Conservation (phyloP, 2,113 vertebrate genomes). For the Vulpes vulpes region DNA sequence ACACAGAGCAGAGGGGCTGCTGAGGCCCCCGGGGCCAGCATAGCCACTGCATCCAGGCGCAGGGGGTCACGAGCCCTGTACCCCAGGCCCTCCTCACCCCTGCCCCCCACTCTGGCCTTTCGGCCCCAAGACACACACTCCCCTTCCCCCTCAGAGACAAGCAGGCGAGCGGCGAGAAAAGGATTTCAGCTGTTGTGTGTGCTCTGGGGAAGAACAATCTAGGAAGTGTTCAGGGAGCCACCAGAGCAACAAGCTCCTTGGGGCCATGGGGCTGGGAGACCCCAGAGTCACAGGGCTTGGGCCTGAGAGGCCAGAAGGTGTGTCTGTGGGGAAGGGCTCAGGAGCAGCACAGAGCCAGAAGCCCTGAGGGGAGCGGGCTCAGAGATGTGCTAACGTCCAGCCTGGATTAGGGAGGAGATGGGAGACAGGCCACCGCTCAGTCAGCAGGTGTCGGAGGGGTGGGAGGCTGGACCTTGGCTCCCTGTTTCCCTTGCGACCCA, state of each 20-base stretch:
- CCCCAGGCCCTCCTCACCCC: background rate
- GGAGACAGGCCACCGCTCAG: background rate
- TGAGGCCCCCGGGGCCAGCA: background rate
- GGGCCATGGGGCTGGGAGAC: background rate
- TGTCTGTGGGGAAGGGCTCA: background rate
- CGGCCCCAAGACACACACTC: background rate
- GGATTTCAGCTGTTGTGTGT: rapidly evolving
- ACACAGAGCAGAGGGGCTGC: rapidly evolving
- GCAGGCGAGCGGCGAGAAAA: rapidly evolving
- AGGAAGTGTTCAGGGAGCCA: background rate
- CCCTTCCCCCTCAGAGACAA: no score
- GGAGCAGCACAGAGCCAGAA: rapidly evolving
- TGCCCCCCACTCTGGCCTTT: no score
- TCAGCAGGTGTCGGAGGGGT: background rate
- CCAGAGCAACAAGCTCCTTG: no score
- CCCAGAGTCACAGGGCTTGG: background rate
- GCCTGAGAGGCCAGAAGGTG: no score
- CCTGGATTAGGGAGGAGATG: background rate
- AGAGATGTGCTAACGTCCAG: rapidly evolving
- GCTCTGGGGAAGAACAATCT: background rate
- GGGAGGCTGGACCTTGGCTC: no score
- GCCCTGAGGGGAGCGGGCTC: background rate
- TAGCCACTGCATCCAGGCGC: no score
- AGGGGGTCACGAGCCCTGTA: background rate
- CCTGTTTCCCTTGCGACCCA: rapidly evolving